Base-by-base conservation (phyloP, 2,888 invertebrate species). In the Romanomermis culicivorax region DNA sequence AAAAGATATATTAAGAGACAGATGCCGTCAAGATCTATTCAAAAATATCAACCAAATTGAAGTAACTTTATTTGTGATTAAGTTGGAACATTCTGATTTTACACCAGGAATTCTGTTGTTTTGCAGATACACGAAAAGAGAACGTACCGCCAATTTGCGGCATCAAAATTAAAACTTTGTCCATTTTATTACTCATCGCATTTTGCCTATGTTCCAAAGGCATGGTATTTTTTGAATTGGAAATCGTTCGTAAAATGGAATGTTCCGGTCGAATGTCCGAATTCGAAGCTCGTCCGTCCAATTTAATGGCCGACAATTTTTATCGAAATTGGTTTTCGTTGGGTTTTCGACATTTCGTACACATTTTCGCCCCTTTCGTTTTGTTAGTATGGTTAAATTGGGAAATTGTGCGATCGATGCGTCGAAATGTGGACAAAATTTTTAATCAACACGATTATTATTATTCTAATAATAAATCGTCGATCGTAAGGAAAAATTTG, bases 331-430 rank as follows among this genome's bases (percentile, higher is more conserved):
- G n/a, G 43, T 17, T 23, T 7, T n/a, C 17, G 25, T 52, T 52
- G 7, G 17, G 26, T 7, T 47, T 36, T 20, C 11, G 11, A 11
- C 52, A 52, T 20, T 14, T 52, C 3, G 20, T 43, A 24, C 52
- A 52, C 4, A 43, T 52, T n/a, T 26, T 52, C 3, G 11, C 43
- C n/a, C 52, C 52, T 2, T 52, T 52, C 26, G 24, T n/a, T 3
- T n/a, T 26, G 4, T 42, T 52, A 23, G 11, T 43, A n/a, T n/a
- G 43, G 4, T 26, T 52, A 42, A 52, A 52, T 45, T 4, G 14
- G 14, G 3, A n/a, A 7, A 52, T 52, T 11, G 26, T 52, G 3
- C 4, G 23, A 4, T 4, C 3, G 3, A n/a, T 43, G 17, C 52
- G 52, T 4, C 7, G 48, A 11, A 11, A n/a, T 47, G 11, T 47